Conservation (phyloP, 2,888 invertebrate genomes). For the Eupithecia vulgata region DNA sequence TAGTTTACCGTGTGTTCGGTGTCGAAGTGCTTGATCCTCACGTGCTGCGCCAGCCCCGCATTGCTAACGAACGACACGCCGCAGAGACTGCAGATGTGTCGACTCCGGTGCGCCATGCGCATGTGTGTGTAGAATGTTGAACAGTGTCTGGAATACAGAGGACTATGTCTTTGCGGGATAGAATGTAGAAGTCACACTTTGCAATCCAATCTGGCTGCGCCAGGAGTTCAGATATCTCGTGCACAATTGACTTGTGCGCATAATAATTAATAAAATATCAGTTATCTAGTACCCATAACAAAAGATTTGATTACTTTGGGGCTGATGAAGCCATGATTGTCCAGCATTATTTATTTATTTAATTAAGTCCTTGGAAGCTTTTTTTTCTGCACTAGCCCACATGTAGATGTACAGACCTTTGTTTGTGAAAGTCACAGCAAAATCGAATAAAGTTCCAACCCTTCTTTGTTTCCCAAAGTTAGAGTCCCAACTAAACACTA, state of each 20-base stretch:
- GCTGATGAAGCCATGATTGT: too few species aligned
- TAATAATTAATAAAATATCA: too few species aligned
- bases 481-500: neutral
- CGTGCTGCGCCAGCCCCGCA: constrained; percentile 62
- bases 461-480: neutral
- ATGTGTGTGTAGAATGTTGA: constrained; percentile 72
- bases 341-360: neutral
- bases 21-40: constrained; percentile 47
- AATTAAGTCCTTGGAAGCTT: neutral
- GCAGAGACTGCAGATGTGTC: constrained; percentile 63
- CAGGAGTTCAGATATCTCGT: neutral
- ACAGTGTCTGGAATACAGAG: constrained; percentile 37
- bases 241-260: neutral
- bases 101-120: constrained; percentile 64
- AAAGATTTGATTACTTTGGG: too few species aligned
- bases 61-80: constrained; percentile 69
- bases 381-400: neutral
- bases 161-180: neutral
- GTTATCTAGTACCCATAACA: too few species aligned
- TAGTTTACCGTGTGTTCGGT: constrained; percentile 27
- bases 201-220: neutral
- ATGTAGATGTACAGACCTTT: neutral
- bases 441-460: neutral
- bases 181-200: neutral
- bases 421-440: neutral